Evolutionary conservation across 1,140 invertebrate genomes (phyloP).

Genomic region (Andricus grossulariae): DNA sequence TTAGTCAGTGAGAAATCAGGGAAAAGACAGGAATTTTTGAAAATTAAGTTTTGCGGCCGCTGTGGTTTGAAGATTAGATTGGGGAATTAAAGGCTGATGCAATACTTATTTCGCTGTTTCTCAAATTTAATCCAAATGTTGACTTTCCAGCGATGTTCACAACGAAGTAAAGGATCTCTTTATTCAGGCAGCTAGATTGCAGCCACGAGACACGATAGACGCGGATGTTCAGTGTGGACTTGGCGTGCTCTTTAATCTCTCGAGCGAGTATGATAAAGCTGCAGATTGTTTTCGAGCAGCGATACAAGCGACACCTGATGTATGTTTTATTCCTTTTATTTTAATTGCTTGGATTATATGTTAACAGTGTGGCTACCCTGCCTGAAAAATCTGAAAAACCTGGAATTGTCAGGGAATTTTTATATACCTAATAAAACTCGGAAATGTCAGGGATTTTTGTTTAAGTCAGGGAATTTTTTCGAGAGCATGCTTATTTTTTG

Average conservation of each 20-base stretch:
- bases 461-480: too few relatives aligned
- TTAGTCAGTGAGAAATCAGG: too few relatives aligned
- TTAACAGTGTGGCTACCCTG: too few relatives aligned
- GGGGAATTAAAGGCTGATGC: not conserved
- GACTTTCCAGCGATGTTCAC: slow-evolving; percentile 76
- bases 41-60: too few relatives aligned
- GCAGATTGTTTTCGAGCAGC: slow-evolving; percentile 96
- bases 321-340: slow-evolving; percentile 58
- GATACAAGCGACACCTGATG: slow-evolving; percentile 87
- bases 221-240: slow-evolving; percentile 97
- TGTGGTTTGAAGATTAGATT: not conserved
- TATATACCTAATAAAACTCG: too few relatives aligned
- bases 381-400: too few relatives aligned
- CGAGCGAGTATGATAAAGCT: slow-evolving; percentile 96
- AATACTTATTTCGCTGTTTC: not conserved
- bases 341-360: not conserved
- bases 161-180: slow-evolving; percentile 86
- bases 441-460: too few relatives aligned
- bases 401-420: too few relatives aligned
- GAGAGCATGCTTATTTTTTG: too few relatives aligned
- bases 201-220: slow-evolving; percentile 86
- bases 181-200: slow-evolving; percentile 89
- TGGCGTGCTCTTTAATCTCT: slow-evolving; percentile 96
- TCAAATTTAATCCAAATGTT: not conserved
- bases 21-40: too few relatives aligned